Base-by-base conservation (phyloP, 2,797 vertebrate species). In the Acipenser transmontanus region DNA sequence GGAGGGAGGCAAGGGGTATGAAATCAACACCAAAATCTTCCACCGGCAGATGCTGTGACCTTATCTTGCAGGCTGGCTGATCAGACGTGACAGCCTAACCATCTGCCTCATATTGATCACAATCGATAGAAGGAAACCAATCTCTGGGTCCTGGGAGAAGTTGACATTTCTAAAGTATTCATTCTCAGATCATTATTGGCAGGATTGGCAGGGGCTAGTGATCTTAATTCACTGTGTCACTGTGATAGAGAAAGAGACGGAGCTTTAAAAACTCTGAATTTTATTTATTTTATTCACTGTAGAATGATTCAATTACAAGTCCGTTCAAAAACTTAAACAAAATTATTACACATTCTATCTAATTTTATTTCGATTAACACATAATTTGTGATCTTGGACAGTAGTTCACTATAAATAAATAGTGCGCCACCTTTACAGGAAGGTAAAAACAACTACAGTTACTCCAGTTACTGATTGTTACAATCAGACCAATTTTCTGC, bases 51-150 rank as follows among this genome's bases (percentile, higher is more conserved):
- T 68, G 73, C 75, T 71, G 73, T 84, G 87, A 90, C 87, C 89
- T 91, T 84, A 80, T 87, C 82, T 75, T 0, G 1, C 63, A 73
- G 78, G 80, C 76, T 78, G 77, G 75, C 85, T 78, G 73, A 75
- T 81, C 70, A 68, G n/a, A 73, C n/a, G 62, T 74, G 84, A 80
- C 84, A 85, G 73, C 70, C 72, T 14, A 5, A 69, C 82, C 83
- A 85, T 78, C 84, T 89, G 86, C 72, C 75, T 78, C 62, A 10
- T 76, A 81, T 84, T 61, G 73, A 84, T 86, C 80, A 73, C 47
- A 71, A 77, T 63, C 74, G 78, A 78, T 74, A 82, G 74, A 75
- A 77, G 74, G 77, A 77, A 77, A 78, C 69, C 63, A 75, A 77
- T 75, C 77, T 4, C 34, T 74, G 34, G 34, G 34, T 34, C 64